Evolutionary conservation across 1,140 invertebrate genomes (phyloP).

Genomic region (Sycophaga agraensis): DNA sequence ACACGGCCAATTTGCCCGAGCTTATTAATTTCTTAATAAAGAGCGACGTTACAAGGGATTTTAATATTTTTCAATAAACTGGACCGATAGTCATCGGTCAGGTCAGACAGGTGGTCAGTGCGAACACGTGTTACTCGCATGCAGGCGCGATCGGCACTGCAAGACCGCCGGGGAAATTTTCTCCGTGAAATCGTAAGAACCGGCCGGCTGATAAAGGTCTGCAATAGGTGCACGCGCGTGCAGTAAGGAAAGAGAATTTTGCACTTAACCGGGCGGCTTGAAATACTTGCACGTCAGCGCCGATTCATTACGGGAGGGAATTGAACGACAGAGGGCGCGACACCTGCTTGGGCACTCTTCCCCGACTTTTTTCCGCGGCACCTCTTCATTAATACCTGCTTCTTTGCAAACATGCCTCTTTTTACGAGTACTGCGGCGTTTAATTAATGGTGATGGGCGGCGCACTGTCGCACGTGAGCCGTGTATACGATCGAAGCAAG

Average conservation of each 20-base stretch:
- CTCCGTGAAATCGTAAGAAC: constrained; percentile 1
- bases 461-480: too few species aligned
- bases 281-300: constrained; percentile 52
- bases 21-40: constrained; percentile 19
- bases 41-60: neutral
- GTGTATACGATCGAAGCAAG: too few species aligned
- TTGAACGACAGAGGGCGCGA: neutral
- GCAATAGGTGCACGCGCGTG: constrained; percentile 32
- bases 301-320: constrained; percentile 46
- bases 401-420: neutral
- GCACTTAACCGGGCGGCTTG: neutral
- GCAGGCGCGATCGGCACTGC: too few species aligned
- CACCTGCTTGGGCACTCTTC: constrained; percentile 31
- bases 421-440: too few species aligned
- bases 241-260: neutral
- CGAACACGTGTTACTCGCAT: too few species aligned
- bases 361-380: constrained; percentile 37
- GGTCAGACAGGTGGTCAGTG: neutral
- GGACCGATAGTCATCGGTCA: neutral
- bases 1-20: neutral
- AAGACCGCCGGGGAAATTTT: neutral
- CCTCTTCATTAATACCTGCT: constrained; percentile 27
- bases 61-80: constrained; percentile 26
- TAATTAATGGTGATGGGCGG: too few species aligned
- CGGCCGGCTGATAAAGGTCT: constrained; percentile 15